Evolutionary conservation across 2,888 invertebrate species (phyloP), one percentile per base, ranked within the genome.

Genomic region (Limulus polyphemus): DNA sequence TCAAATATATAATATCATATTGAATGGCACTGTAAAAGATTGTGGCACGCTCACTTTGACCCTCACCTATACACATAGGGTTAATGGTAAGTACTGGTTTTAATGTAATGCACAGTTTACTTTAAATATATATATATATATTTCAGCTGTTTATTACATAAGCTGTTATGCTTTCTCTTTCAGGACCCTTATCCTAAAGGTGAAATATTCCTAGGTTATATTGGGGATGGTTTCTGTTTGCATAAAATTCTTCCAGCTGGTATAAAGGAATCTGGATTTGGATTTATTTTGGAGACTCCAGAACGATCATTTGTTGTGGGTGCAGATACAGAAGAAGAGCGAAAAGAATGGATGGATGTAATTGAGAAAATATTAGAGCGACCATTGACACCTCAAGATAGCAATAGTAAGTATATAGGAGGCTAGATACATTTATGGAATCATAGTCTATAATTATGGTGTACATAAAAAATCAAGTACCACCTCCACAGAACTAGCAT

Each of bases 111-210:
- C 32, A 32, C 3, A 32, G 7, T 32, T 32, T 32, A 5, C 32
- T 32, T 2, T 32, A 32, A 32, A 32, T 32, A 32, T 32, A 32
- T 32, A 32, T 32, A 7, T 32, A 5, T 32, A 32, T 3, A 7
- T 7, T n/a, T n/a, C 7, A 32, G 32, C 3, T 32, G 1, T 32
- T 32, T 7, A 32, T 32, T 7, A 32, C 32, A 2, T 2, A 32
- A 62, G 13, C 11, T 13, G 13, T 47, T 46, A 48, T 12, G 17
- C 13, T 16, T 47, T 55, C 32, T 47, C 17, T 70, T 69, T 11
- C 72, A 83, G 82, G 89, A 90, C 73, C 88, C 91, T 3, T 87
- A 87, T 78, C 90, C 92, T 0, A 91, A 90, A 77, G 91, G 91
- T 57, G 91, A 92, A 79, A 87, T 92, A 70, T 91, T 90, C 76